Conservation (phyloP, 2,797 vertebrate genomes). For the Poecilia wingei region DNA sequence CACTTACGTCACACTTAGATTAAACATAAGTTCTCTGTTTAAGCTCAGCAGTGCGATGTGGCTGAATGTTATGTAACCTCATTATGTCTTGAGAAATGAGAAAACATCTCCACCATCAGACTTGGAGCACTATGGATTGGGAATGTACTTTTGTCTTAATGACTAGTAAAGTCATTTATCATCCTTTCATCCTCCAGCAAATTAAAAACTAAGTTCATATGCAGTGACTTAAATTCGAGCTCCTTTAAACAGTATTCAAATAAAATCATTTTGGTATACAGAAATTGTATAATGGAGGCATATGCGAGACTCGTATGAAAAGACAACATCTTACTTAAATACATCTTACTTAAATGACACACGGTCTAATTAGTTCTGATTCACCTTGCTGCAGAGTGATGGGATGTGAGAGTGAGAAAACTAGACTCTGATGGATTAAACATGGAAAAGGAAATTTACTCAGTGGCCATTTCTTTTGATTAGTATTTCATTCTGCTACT, state of each 20-base stretch:
- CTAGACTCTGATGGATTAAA: not conserved
- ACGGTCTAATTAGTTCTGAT: not conserved
- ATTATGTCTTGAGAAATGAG: slow-evolving; percentile 1
- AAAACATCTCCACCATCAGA: not conserved
- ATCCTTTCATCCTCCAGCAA: not conserved
- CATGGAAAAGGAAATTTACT: not conserved
- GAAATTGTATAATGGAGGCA: not conserved
- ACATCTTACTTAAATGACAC: too few relatives aligned
- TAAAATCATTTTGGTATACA: not conserved
- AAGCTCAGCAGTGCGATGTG: not conserved
- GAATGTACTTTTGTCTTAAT: not conserved
- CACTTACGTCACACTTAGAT: not conserved
- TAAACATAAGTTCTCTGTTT: not conserved
- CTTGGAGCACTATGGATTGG: not conserved
- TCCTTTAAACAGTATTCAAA: not conserved
- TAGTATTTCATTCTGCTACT: not conserved
- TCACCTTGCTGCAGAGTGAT: not conserved
- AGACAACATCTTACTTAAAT: not conserved
- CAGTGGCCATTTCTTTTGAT: not conserved
- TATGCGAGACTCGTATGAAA: not conserved
- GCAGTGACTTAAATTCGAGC: too few relatives aligned
- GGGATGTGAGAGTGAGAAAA: not conserved
- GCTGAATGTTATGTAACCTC: not conserved
- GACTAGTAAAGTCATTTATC: not conserved
- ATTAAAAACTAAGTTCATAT: not conserved